These are phyloP conservation scores for Sclerurus mexicanus DNA, from an alignment of 2,113 vertebrate species.

Conservation along the genomic window DNA sequence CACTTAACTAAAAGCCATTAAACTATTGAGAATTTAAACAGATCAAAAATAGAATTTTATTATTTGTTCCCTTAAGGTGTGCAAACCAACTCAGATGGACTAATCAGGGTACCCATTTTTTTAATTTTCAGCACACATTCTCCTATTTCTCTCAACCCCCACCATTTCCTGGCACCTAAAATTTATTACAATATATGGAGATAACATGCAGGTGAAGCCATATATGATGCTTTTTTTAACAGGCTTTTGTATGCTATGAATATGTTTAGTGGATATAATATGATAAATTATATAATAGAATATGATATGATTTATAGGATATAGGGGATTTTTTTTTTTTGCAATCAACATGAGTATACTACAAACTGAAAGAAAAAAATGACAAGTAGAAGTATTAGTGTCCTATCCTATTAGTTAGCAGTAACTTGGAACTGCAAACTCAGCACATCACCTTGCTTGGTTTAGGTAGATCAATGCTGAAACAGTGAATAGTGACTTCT, in stretches of 20 bases:
- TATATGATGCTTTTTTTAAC: accelerated
- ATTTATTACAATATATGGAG: background rate
- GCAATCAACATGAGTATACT: background rate
- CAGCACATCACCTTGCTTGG: background rate
- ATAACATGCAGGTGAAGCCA: background rate
- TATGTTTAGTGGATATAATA: background rate
- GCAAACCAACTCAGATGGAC: background rate
- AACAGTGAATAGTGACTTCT: background rate
- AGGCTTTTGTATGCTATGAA: background rate
- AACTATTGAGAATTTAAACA: background rate
- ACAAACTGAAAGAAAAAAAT: background rate
- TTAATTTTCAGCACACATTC: background rate
- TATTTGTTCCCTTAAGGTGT: accelerated
- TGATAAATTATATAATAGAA: background rate
- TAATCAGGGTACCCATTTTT: background rate
- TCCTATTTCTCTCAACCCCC: background rate
- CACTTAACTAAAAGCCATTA: background rate
- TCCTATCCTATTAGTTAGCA: background rate
- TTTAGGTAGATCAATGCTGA: background rate
- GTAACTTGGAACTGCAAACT: background rate
- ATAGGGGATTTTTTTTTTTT: background rate
- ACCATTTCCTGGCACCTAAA: too few species aligned
- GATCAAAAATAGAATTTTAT: background rate
- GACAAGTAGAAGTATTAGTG: background rate
- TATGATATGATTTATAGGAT: background rate